These are phyloP conservation scores for Athalia rosae DNA, from an alignment of 2,888 invertebrate genomes.

Conservation along the genomic window DNA sequence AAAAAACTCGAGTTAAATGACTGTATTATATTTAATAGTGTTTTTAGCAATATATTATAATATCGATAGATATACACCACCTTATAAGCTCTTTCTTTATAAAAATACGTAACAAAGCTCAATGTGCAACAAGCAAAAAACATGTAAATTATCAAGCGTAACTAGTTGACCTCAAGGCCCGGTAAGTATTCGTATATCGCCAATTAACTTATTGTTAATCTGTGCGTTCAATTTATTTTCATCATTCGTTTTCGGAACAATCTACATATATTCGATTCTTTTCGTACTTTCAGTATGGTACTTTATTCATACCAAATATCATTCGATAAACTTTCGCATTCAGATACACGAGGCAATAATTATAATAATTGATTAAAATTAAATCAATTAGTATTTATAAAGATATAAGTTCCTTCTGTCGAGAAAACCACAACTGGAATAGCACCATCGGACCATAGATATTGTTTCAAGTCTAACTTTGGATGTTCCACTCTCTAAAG, in stretches of 20 bases:
- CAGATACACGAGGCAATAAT: slow-evolving; percentile 33
- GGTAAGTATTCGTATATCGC: slow-evolving; percentile 53
- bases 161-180: slow-evolving; percentile 55
- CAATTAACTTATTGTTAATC: slow-evolving; percentile 54
- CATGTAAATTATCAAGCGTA: slow-evolving; percentile 65
- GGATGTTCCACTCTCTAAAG: slow-evolving; percentile 47
- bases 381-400: slow-evolving; percentile 25
- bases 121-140: slow-evolving; percentile 66
- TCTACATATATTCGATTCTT: slow-evolving; percentile 38
- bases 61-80: slow-evolving; percentile 63
- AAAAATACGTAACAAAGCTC: slow-evolving; percentile 72
- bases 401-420: slow-evolving; percentile 34
- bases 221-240: slow-evolving; percentile 56
- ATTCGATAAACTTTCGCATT: slow-evolving; percentile 38
- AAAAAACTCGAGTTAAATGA: slow-evolving; percentile 35
- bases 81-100: slow-evolving; percentile 67
- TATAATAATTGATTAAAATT: slow-evolving; percentile 13
- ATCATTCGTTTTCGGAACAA: slow-evolving; percentile 45
- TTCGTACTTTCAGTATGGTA: slow-evolving; percentile 30
- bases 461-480: slow-evolving; percentile 39
- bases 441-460: slow-evolving; percentile 56
- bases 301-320: not conserved
- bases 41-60: slow-evolving; percentile 65
- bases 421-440: slow-evolving; percentile 50
- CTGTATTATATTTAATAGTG: slow-evolving; percentile 50